phyloP scores from a whole-genome alignment of 2,113 vertebrate genomes.

The Anguilla rostrata region DNA sequence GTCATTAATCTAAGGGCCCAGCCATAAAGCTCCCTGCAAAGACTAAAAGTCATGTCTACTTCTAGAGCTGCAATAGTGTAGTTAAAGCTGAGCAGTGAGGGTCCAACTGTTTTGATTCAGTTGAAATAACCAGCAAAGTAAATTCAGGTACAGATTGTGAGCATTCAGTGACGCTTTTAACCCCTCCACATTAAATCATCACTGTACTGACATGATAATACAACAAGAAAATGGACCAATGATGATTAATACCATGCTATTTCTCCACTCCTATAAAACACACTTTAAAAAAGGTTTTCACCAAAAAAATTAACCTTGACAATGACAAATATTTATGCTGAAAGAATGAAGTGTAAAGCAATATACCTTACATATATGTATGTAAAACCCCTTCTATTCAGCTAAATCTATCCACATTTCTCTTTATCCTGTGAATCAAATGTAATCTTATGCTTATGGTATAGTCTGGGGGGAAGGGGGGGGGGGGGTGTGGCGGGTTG shows the following conservation, averaged over 20 bases:
- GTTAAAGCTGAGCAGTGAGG: neutral
- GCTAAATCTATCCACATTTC: too few species aligned
- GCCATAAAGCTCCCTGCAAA: neutral
- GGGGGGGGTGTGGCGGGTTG: too few species aligned
- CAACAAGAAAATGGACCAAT: neutral
- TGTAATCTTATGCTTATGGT: too few species aligned
- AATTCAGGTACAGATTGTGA: neutral
- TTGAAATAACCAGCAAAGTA: neutral
- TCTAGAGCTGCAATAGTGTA: neutral
- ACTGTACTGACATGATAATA: neutral
- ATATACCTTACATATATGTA: neutral
- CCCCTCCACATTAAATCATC: neutral
- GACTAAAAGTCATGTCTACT: neutral
- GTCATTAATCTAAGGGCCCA: neutral
- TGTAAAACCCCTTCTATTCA: neutral
- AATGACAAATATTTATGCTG: neutral
- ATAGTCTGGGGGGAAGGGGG: too few species aligned
- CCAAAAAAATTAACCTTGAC: neutral
- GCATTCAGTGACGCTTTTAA: neutral
- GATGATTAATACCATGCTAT: neutral
- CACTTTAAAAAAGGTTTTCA: neutral
- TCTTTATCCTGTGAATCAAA: too few species aligned
- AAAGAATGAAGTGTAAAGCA: neutral
- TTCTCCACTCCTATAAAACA: neutral
- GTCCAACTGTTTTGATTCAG: neutral